Percentiles rank a stretch among this genome's conserved stretches.
These are phyloP conservation scores for Nothura maculosa DNA, from an alignment of 2,797 vertebrate species.

Conservation along the genomic window DNA sequence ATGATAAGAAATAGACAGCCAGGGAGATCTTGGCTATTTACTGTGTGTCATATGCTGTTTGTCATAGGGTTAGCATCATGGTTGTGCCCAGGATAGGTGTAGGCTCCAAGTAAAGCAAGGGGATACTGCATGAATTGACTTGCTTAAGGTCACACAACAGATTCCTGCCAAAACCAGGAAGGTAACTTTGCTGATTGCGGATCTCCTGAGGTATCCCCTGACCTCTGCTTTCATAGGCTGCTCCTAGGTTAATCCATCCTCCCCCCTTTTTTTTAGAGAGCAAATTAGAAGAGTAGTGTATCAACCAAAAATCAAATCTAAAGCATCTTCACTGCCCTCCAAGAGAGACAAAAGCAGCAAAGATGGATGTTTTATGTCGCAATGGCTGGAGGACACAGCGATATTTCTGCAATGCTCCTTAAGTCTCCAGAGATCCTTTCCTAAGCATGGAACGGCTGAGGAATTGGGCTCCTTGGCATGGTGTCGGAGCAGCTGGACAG, in stretches of 20 bases:
- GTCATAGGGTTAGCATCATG: not conserved
- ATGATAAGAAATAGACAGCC: accelerated
- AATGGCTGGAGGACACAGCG: slow-evolving; percentile 1
- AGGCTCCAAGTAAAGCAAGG: not conserved
- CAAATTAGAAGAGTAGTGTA: slow-evolving; percentile 1
- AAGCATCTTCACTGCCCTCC: not conserved
- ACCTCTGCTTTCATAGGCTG: not conserved
- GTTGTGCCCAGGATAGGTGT: not conserved
- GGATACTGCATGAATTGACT: not conserved
- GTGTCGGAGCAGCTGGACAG: slow-evolving; percentile 42
- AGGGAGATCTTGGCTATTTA: not conserved
- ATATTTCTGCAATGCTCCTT: slow-evolving; percentile 38
- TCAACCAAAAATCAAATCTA: not conserved
- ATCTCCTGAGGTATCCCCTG: not conserved
- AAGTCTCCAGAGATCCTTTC: slow-evolving; percentile 52
- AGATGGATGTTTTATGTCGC: slow-evolving; percentile 30
- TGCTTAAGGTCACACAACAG: not conserved
- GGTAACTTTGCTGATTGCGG: not conserved
- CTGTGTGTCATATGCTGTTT: not conserved
- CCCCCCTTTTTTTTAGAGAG: not conserved
- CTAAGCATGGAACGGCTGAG: slow-evolving; percentile 22
- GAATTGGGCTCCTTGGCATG: slow-evolving; percentile 56
- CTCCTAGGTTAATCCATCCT: not conserved
- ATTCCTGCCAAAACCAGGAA: slow-evolving; percentile 16
- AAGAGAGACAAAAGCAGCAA: slow-evolving; percentile 25